phyloP scores from a whole-genome alignment of 1,140 invertebrate genomes.

The Ceratoteleas bidentatus region DNA sequence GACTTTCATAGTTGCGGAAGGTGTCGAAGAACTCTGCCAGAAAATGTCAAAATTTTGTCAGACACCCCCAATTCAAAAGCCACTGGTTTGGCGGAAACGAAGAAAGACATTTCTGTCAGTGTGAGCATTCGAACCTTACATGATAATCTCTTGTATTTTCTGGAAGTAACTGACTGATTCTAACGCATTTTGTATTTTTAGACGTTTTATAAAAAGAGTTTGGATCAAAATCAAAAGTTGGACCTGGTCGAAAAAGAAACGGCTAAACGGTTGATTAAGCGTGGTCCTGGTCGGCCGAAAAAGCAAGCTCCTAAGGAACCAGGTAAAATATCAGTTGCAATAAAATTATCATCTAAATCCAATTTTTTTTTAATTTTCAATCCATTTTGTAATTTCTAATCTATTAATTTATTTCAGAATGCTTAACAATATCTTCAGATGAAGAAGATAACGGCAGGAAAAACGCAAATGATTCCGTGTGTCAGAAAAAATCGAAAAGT shows the following conservation, averaged over 20 bases:
- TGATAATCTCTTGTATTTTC: background rate
- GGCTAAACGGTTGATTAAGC: conserved; percentile 31
- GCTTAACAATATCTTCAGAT: conserved; percentile 79
- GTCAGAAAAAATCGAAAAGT: conserved; percentile 17
- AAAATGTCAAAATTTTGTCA: conserved; percentile 77
- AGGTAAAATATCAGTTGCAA: conserved; percentile 25
- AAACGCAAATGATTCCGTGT: conserved; percentile 28
- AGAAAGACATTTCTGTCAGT: conserved; percentile 74
- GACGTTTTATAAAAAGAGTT: conserved; percentile 74
- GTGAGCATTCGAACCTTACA: conserved; percentile 72
- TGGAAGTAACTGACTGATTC: too few species aligned
- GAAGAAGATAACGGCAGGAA: conserved; percentile 72
- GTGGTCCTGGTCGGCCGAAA: conserved; percentile 25
- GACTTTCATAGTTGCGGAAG: conserved; percentile 48
- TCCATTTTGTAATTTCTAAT: conserved; percentile 22
- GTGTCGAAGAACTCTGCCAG: conserved; percentile 37
- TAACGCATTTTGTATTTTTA: conserved; percentile 60
- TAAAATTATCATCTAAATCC: too few species aligned
- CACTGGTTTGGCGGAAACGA: conserved; percentile 46
- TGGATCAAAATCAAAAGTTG: conserved; percentile 63
- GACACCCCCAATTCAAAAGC: conserved; percentile 48
- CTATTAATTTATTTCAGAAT: conserved; percentile 69
- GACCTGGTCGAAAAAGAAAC: conserved; percentile 68
- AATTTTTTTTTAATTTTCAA: too few species aligned
- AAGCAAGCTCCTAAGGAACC: conserved; percentile 48